Conservation (phyloP, 2,888 invertebrate species). For the Agonopterix arenella region DNA sequence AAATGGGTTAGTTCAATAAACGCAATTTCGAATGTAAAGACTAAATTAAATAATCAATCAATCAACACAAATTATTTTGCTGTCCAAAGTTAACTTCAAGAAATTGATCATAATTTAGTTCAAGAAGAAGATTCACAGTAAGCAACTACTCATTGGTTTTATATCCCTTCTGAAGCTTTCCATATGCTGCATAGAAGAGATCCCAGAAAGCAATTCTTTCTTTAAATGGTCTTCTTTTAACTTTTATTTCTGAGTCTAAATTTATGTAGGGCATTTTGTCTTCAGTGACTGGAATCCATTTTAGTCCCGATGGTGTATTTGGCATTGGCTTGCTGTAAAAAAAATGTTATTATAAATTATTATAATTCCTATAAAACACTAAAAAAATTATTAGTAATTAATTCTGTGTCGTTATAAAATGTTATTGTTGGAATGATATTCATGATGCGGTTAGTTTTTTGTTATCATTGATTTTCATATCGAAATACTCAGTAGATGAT, state of each 20-base stretch:
- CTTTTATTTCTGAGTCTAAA: conserved; percentile 5
- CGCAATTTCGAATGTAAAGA: no score
- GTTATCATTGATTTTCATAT: no score
- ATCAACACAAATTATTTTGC: no score
- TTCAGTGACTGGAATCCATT: conserved; percentile 8
- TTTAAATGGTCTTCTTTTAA: conserved; percentile 7
- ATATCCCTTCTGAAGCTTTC: conserved; percentile 4
- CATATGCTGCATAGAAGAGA: conserved; percentile 6
- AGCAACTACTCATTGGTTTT: background rate
- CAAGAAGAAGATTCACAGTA: no score
- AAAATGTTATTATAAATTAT: background rate
- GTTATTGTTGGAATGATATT: background rate
- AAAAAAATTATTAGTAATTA: background rate
- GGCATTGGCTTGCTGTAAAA: conserved; percentile 9
- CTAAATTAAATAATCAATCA: no score
- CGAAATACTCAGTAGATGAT: background rate
- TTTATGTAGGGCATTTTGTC: conserved; percentile 6
- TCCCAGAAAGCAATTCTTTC: conserved; percentile 9
- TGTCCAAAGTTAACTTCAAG: no score
- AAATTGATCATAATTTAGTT: no score
- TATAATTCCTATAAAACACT: background rate
- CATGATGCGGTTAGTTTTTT: no score
- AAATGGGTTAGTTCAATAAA: no score
- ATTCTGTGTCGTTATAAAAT: no score
- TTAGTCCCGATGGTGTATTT: conserved; percentile 4